Evolutionary conservation across 2,888 invertebrate genomes (phyloP).

Genomic region (Clostera curtula): DNA sequence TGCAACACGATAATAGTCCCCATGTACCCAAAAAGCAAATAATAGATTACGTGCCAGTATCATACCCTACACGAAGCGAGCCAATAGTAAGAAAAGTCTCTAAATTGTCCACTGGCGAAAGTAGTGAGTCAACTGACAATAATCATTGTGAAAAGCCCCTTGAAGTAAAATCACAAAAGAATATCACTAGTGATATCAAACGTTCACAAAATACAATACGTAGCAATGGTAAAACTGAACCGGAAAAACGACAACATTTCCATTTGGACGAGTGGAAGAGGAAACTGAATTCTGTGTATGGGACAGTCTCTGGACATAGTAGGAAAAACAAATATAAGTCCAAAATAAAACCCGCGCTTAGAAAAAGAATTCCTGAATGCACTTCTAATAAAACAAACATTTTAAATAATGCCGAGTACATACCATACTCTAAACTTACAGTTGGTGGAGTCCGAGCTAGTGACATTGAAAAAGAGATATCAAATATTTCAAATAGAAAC

Average conservation of each 20-base stretch:
- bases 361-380: slow-evolving; percentile 13
- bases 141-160: slow-evolving; percentile 36
- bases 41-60: slow-evolving; percentile 5
- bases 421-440: slow-evolving; percentile 65
- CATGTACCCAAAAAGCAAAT: slow-evolving; percentile 5
- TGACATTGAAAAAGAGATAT: slow-evolving; percentile 60
- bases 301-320: slow-evolving; percentile 28
- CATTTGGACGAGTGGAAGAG: slow-evolving; percentile 55
- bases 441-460: slow-evolving; percentile 57
- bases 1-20: slow-evolving; percentile 36
- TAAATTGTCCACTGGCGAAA: slow-evolving; percentile 52
- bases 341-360: slow-evolving; percentile 21
- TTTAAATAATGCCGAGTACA: slow-evolving; percentile 53
- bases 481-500: slow-evolving; percentile 40
- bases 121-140: slow-evolving; percentile 51
- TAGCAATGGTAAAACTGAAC: slow-evolving; percentile 25
- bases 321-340: slow-evolving; percentile 21
- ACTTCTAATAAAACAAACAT: slow-evolving; percentile 8
- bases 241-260: slow-evolving; percentile 23
- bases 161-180: slow-evolving; percentile 27
- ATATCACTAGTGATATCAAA: slow-evolving; percentile 21
- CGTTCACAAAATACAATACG: slow-evolving; percentile 25
- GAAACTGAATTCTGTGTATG: slow-evolving; percentile 52
- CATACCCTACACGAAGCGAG: slow-evolving; percentile 11
- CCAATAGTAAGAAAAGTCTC: slow-evolving; percentile 41